phyloP scores from a whole-genome alignment of 2,888 invertebrate species.

The Phengaris alcon region DNA sequence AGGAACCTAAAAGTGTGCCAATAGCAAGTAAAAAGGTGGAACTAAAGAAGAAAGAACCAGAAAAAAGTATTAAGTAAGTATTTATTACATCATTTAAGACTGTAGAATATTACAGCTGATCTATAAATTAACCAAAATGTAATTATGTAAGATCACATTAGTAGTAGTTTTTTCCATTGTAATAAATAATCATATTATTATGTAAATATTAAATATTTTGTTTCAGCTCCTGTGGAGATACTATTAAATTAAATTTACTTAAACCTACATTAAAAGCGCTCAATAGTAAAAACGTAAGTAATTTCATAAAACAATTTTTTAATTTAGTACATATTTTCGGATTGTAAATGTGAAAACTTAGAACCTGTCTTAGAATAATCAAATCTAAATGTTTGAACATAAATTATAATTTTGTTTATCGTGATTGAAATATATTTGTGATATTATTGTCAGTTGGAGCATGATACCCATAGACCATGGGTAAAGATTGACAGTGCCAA shows the following conservation, averaged over 20 bases:
- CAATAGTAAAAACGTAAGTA: constrained; percentile 62
- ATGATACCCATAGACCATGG: too few species aligned
- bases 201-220: constrained; percentile 33
- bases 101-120: background rate
- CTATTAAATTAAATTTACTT: constrained; percentile 72
- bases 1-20: constrained; percentile 83
- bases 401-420: too few species aligned
- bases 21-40: constrained; percentile 70
- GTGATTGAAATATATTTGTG: too few species aligned
- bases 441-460: too few species aligned
- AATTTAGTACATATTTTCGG: background rate
- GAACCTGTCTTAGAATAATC: too few species aligned
- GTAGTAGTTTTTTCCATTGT: too few species aligned
- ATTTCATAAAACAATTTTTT: constrained; percentile 7
- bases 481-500: too few species aligned
- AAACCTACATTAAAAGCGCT: constrained; percentile 59
- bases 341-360: too few species aligned
- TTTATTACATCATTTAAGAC: constrained; percentile 14
- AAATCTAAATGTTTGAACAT: too few species aligned
- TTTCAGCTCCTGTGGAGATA: constrained; percentile 63
- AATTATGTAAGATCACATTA: too few species aligned
- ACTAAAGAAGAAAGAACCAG: constrained; percentile 72
- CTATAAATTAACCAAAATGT: too few species aligned
- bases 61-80: constrained; percentile 57
- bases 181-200: background rate